A percentile compares a stretch with the other conserved stretches of the same genome.
These are phyloP conservation scores for Microplitis demolitor DNA, from an alignment of 1,140 invertebrate species.

Conservation along the genomic window DNA sequence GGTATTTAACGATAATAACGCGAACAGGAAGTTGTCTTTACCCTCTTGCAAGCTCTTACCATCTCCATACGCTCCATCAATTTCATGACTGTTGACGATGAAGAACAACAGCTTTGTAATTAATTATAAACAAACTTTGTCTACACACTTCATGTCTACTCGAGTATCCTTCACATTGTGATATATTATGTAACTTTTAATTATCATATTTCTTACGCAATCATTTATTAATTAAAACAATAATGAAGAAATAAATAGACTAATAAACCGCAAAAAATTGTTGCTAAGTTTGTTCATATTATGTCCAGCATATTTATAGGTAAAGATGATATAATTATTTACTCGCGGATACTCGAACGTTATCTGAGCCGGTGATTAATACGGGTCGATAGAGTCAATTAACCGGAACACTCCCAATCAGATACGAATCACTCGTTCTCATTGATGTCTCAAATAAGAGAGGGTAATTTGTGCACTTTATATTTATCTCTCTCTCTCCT, in stretches of 20 bases:
- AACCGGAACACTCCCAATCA: constrained; percentile 21
- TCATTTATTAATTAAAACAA: neutral
- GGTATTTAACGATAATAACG: too few species aligned
- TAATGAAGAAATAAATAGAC: neutral
- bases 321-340: too few species aligned
- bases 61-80: neutral
- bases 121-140: constrained; percentile 1
- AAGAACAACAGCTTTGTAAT: neutral
- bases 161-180: too few species aligned
- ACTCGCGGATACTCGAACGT: neutral
- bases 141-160: neutral
- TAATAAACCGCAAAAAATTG: too few species aligned
- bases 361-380: constrained; percentile 18
- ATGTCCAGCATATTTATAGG: too few species aligned
- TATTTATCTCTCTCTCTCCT: neutral
- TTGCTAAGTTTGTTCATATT: too few species aligned
- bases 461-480: constrained; percentile 1
- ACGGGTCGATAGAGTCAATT: constrained; percentile 23
- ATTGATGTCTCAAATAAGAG: constrained; percentile 6
- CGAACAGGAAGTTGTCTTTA: too few species aligned
- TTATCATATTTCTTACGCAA: too few species aligned
- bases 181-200: too few species aligned
- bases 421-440: constrained; percentile 22
- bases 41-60: too few species aligned
- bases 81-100: neutral